Base-by-base conservation (phyloP, 1,140 invertebrate genomes). In the Zaprionus vittiger region DNA sequence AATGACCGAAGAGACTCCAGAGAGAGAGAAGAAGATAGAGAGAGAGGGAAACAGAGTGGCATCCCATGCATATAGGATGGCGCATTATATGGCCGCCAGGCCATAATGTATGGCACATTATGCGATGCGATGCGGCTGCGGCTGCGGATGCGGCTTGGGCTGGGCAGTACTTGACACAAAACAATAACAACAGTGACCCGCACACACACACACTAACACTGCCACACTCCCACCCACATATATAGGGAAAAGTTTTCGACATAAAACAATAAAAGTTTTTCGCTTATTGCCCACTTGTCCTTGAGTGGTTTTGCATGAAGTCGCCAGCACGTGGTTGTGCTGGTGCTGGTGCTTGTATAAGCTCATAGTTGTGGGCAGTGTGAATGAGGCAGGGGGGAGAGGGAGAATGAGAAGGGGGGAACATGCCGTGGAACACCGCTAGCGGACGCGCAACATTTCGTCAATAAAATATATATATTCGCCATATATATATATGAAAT, bases 191-290 rank as follows among this genome's bases (percentile, higher is more conserved):
- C 34, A 60, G 31, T 15, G 26, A 68, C 31, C 57, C 49, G 38
- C 38, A 57, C 38, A 63, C 52, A 65, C 44, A 66, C 49, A 66
- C 59, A 55, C 17, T 56, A 15, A 73, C 44, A 77, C n/a, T 15
- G 14, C 4, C 49, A 64, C 37, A 65, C 49, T 63, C 55, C 55
- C 17, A 73, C 34, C 65, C 44, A 77, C 34, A 66, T 44, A 61
- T 26, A 62, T 62, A 64, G 47, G 47, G 37, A 55, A 82, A 90
- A 82, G 49, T 90, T 90, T 76, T 65, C 60, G 73, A 85, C 81
- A 89, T 89, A 82, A 89, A 89, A 89, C 79, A 90, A 91, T 90
- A 90, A 91, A 90, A 90, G 85, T 84, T 85, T 90, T 90, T 82
- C 81, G 81, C 85, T 90, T 90, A 84, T 90, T 90, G 81, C 79